Evolutionary conservation across 2,797 vertebrate genomes (phyloP).

Genomic region (Acestrorhynchus altus): DNA sequence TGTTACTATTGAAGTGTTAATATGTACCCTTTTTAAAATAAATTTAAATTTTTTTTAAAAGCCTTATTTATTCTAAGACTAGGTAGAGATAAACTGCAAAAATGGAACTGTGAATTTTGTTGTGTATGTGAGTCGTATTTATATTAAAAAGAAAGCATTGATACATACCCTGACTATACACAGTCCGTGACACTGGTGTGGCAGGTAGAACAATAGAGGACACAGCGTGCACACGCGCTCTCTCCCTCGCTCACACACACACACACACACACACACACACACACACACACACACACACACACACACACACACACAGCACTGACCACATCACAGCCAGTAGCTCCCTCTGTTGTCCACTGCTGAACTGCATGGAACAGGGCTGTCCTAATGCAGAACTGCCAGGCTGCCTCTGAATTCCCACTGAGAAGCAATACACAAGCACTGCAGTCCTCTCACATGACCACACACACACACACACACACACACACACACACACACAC

Average conservation of each 20-base stretch:
- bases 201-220: conserved; percentile 58
- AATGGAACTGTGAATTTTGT: too few species aligned
- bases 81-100: background rate
- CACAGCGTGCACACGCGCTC: conserved; percentile 42
- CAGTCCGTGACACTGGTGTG: conserved; percentile 34
- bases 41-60: too few species aligned
- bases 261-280: conserved; percentile 11
- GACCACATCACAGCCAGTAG: conserved; percentile 88
- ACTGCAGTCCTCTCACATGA: conserved; percentile 76
- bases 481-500: conserved; percentile 47
- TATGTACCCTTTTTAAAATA: too few species aligned
- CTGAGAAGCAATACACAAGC: conserved; percentile 49
- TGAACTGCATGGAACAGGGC: conserved; percentile 77
- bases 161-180: conserved; percentile 43
- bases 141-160: conserved; percentile 12
- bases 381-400: conserved; percentile 32
- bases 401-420: conserved; percentile 42
- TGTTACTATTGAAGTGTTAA: too few species aligned
- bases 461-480: conserved; percentile 52
- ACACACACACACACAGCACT: conserved; percentile 46
- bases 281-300: conserved; percentile 37
- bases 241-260: conserved; percentile 45
- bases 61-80: too few species aligned
- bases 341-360: conserved; percentile 92
- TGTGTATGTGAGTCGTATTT: background rate